Evolutionary conservation across 1,140 invertebrate species (phyloP).

Genomic region (Penaeus vannamei): DNA sequence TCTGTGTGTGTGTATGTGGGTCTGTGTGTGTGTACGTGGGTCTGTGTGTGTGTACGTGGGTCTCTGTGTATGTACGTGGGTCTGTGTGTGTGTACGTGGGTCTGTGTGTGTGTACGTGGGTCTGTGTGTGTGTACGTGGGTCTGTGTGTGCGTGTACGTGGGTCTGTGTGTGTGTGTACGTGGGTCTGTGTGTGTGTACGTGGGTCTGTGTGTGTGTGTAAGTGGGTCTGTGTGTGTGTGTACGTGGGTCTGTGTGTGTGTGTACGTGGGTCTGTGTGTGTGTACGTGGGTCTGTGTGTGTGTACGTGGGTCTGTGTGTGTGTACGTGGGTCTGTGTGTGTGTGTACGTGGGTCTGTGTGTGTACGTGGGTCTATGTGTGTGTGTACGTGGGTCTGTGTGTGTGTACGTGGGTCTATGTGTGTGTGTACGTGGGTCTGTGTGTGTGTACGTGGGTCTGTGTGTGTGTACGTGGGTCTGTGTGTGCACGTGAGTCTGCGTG

Average conservation of each 20-base stretch:
- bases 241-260: neutral
- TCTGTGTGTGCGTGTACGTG: neutral
- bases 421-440: neutral
- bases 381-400: neutral
- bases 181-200: neutral
- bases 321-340: neutral
- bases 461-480: neutral
- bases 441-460: neutral
- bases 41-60: neutral
- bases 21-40: neutral
- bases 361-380: neutral
- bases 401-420: neutral
- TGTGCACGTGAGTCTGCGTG: neutral
- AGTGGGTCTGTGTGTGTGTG: neutral
- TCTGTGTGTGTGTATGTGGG: neutral
- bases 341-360: neutral
- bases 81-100: neutral
- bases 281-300: neutral
- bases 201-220: neutral
- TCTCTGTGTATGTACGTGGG: neutral
- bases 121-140: neutral
- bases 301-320: neutral
- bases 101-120: neutral
- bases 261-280: neutral
- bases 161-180: neutral